Evolutionary conservation across 1,140 invertebrate species (phyloP).

Genomic region (Agraylea sexmaculata): DNA sequence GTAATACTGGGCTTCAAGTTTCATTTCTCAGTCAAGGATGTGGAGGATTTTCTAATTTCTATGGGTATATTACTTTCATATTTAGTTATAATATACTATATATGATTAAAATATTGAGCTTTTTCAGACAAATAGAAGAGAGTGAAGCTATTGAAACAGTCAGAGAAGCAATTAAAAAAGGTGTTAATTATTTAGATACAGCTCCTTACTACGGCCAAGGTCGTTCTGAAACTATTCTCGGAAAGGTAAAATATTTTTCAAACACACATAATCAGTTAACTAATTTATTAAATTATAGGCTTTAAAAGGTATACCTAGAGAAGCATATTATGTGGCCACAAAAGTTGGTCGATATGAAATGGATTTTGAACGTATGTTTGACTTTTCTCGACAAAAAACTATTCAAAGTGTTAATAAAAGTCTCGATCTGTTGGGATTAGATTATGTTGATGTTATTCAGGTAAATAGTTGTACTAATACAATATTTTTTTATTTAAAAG

Average conservation of each 20-base stretch:
- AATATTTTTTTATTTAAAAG: not conserved
- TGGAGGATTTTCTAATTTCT: slow-evolving; percentile 41
- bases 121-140: slow-evolving; percentile 24
- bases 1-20: slow-evolving; percentile 42
- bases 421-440: slow-evolving; percentile 57
- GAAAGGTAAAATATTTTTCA: slow-evolving; percentile 48
- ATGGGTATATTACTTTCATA: slow-evolving; percentile 35
- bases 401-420: slow-evolving; percentile 65
- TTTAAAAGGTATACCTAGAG: slow-evolving; percentile 61
- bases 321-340: slow-evolving; percentile 83
- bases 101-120: not conserved
- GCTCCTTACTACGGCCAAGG: slow-evolving; percentile 87
- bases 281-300: slow-evolving; percentile 45
- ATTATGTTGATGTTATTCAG: slow-evolving; percentile 84
- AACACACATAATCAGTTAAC: slow-evolving; percentile 8
- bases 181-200: slow-evolving; percentile 88
- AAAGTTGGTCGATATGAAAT: slow-evolving; percentile 79
- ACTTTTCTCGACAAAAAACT: slow-evolving; percentile 71
- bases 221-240: slow-evolving; percentile 64
- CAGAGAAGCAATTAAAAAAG: slow-evolving; percentile 55
- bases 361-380: slow-evolving; percentile 67
- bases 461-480: slow-evolving; percentile 31
- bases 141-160: slow-evolving; percentile 58
- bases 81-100: not conserved
- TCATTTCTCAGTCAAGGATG: slow-evolving; percentile 45